These are phyloP conservation scores for Muntiacus reevesi DNA, from an alignment of 2,113 vertebrate genomes.

Conservation along the genomic window DNA sequence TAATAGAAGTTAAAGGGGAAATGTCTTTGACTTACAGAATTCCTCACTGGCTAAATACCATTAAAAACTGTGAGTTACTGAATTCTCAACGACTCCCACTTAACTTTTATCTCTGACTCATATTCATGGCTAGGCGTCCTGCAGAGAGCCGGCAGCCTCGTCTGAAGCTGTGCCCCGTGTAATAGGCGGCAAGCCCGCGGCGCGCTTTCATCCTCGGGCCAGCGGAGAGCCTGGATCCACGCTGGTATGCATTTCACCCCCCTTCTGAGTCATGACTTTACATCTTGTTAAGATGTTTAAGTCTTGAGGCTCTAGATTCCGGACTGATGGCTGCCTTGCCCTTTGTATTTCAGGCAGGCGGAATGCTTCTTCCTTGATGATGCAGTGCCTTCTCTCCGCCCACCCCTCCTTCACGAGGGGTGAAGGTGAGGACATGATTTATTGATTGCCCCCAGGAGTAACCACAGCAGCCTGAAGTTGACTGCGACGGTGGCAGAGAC, in stretches of 20 bases:
- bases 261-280: conserved; percentile 79
- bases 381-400: conserved; percentile 73
- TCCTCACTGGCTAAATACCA: conserved; percentile 34
- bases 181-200: conserved; percentile 39
- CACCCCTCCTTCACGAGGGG: conserved; percentile 58
- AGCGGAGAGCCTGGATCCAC: neutral
- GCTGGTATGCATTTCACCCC: conserved; percentile 69
- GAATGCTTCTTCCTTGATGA: conserved; percentile 79
- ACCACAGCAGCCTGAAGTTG: conserved; percentile 70
- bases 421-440: conserved; percentile 84
- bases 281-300: conserved; percentile 84
- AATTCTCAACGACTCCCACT: conserved; percentile 59
- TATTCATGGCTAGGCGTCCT: conserved; percentile 51
- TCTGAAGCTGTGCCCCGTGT: conserved; percentile 32
- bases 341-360: conserved; percentile 78
- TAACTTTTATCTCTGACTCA: conserved; percentile 75
- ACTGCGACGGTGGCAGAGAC: conserved; percentile 83
- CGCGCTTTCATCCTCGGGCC: conserved; percentile 67
- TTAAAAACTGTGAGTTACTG: conserved; percentile 26
- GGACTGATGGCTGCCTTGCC: conserved; percentile 80
- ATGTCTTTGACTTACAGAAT: conserved; percentile 51
- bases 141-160: conserved; percentile 34
- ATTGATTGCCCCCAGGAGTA: conserved; percentile 84
- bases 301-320: conserved; percentile 76
- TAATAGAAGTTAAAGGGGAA: conserved; percentile 57